Conservation (phyloP, 53 echinoderm and acorn worm species). For the Paelopatides confundens region DNA sequence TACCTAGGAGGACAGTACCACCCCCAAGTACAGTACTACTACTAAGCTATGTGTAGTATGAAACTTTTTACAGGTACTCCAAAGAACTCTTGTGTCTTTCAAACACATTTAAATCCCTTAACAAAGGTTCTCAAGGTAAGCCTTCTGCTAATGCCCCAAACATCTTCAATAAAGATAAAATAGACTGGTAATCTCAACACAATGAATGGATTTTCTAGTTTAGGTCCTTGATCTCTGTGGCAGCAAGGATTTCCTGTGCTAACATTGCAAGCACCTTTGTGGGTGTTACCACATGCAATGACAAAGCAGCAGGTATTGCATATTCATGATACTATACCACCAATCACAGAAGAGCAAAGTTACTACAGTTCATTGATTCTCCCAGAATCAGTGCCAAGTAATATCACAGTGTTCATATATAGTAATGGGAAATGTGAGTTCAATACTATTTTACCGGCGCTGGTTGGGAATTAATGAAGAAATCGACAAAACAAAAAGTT, state of each 20-base stretch:
- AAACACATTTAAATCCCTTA: too few relatives aligned
- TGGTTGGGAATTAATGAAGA: too few relatives aligned
- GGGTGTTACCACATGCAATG: neutral
- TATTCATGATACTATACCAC: neutral
- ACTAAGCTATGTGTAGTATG: too few relatives aligned
- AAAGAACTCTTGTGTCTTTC: too few relatives aligned
- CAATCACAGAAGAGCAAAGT: slow-evolving; percentile 29
- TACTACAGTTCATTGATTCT: slow-evolving; percentile 42
- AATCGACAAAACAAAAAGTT: too few relatives aligned
- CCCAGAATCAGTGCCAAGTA: slow-evolving; percentile 26
- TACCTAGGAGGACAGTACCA: too few relatives aligned
- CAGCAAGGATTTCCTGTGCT: neutral
- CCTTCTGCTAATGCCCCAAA: too few relatives aligned
- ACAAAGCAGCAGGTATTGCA: neutral
- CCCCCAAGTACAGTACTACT: too few relatives aligned
- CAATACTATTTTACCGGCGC: too few relatives aligned
- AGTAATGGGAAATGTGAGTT: neutral
- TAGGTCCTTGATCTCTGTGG: neutral
- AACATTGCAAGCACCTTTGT: neutral
- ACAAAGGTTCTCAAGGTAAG: too few relatives aligned
- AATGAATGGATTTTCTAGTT: neutral
- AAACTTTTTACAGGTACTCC: too few relatives aligned
- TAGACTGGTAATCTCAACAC: neutral
- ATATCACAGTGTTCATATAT: neutral
- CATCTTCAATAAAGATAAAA: too few relatives aligned